phyloP scores from a whole-genome alignment of 2,113 vertebrate species.

The Chloroceryle aenea region DNA sequence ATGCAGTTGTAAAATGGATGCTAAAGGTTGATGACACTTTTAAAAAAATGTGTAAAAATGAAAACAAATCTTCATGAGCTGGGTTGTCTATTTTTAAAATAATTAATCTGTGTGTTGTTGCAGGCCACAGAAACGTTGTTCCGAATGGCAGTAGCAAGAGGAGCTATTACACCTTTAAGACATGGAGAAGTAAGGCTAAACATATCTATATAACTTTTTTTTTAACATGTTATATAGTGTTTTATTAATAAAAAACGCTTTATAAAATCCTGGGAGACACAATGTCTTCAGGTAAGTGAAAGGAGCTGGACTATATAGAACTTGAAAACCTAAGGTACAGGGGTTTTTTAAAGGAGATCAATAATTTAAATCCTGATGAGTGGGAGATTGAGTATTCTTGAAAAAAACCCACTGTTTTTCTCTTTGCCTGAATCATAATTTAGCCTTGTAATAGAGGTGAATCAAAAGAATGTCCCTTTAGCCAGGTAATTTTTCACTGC shows the following conservation, averaged over 20 bases:
- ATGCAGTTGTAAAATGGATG: background rate
- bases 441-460: background rate
- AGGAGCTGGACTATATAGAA: background rate
- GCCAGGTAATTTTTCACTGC: background rate
- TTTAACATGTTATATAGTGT: background rate
- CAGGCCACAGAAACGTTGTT: slow-evolving; percentile 86
- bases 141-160: slow-evolving; percentile 84
- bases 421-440: background rate
- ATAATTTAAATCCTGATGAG: background rate
- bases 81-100: background rate
- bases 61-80: background rate
- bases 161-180: slow-evolving; percentile 81
- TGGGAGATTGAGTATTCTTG: background rate
- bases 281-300: background rate
- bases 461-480: background rate
- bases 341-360: background rate
- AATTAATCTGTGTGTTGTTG: background rate
- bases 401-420: rapidly evolving
- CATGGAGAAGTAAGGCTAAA: slow-evolving; percentile 83
- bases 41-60: background rate
- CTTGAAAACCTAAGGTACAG: background rate
- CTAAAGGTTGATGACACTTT: background rate
- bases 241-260: background rate
- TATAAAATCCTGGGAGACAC: background rate
- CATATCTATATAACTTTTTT: background rate